These are phyloP conservation scores for Yponomeuta malinellus DNA, from an alignment of 2,888 invertebrate genomes.

Conservation along the genomic window DNA sequence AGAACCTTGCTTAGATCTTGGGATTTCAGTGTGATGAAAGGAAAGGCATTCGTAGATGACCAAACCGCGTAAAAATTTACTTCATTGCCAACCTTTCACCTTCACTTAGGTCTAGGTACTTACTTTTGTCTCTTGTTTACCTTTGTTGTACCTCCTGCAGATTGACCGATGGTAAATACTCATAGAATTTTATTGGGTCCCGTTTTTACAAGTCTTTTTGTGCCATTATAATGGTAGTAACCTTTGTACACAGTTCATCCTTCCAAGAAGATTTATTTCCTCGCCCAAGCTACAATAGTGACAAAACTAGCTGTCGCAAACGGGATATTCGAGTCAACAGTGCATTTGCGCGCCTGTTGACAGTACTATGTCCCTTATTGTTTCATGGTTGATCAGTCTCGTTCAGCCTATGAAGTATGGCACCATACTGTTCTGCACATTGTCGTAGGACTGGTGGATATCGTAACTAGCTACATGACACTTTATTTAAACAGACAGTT, in stretches of 20 bases:
- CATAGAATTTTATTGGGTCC: too few relatives aligned
- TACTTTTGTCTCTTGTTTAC: too few relatives aligned
- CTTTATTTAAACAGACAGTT: not conserved
- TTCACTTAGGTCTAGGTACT: too few relatives aligned
- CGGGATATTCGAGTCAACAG: conserved; percentile 5
- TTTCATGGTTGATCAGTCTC: conserved; percentile 3
- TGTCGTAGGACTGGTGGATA: not conserved
- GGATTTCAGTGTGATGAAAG: too few relatives aligned
- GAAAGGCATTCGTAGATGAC: too few relatives aligned
- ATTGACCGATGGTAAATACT: too few relatives aligned
- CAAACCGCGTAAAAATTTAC: too few relatives aligned
- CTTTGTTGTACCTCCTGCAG: too few relatives aligned
- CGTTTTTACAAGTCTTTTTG: not conserved
- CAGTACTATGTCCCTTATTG: conserved; percentile 7
- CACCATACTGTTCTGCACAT: not conserved
- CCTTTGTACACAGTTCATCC: not conserved
- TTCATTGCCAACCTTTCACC: too few relatives aligned
- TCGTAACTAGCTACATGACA: not conserved
- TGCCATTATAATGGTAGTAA: not conserved
- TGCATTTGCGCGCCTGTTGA: not conserved
- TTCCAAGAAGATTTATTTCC: not conserved
- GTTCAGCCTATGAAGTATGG: not conserved
- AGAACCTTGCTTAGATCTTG: too few relatives aligned
- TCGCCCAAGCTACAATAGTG: not conserved
- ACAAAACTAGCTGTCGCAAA: not conserved